These are phyloP conservation scores for Falco concolor DNA, from an alignment of 2,797 vertebrate species.

Conservation along the genomic window DNA sequence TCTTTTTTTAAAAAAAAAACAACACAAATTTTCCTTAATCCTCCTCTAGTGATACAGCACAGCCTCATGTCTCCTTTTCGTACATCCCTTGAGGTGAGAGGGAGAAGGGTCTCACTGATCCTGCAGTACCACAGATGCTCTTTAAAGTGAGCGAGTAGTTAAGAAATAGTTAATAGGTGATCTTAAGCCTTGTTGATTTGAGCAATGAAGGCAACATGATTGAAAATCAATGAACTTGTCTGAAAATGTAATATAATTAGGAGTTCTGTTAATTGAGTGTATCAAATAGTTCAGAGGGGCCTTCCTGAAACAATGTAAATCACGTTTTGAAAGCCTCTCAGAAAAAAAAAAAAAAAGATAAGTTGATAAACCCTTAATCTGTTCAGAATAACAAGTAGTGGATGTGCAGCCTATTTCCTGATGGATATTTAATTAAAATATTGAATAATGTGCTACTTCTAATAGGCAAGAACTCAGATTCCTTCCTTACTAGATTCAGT, in stretches of 20 bases:
- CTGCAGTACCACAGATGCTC: not conserved
- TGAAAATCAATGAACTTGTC: conserved; percentile 49
- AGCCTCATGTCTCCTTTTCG: not conserved
- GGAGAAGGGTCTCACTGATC: not conserved
- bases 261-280: conserved; percentile 10
- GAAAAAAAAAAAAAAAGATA: conserved; percentile 2
- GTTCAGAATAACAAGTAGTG: not conserved
- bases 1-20: not conserved
- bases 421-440: not conserved
- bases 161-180: not conserved
- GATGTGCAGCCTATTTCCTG: not conserved
- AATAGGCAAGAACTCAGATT: not conserved
- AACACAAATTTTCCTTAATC: not conserved
- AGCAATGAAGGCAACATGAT: conserved; percentile 2
- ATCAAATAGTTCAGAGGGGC: conserved; percentile 1
- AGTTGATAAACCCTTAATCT: conserved; percentile 20
- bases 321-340: not conserved
- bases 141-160: not conserved
- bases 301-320: conserved; percentile 29
- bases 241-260: conserved; percentile 37
- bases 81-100: not conserved
- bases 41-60: not conserved
- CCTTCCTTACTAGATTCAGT: not conserved
- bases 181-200: conserved; percentile 3
- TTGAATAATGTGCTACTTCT: conserved; percentile 10